Conservation (phyloP, 2,888 invertebrate genomes). For the Campoletis raptor region DNA sequence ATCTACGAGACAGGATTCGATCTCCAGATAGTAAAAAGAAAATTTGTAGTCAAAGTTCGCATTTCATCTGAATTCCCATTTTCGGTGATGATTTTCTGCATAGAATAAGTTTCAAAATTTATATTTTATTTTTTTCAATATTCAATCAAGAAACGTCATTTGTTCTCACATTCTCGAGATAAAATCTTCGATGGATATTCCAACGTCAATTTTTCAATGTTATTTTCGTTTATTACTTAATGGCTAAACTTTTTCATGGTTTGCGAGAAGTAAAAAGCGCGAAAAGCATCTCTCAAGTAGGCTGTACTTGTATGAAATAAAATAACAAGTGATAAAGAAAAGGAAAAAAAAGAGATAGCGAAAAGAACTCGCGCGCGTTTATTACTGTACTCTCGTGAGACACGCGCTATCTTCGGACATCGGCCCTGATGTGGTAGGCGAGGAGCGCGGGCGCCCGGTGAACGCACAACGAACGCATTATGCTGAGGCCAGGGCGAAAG, state of each 20-base stretch:
- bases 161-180: not conserved
- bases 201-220: not conserved
- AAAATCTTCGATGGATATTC: not conserved
- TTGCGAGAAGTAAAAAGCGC: constrained; percentile 24
- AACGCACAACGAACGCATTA: constrained; percentile 74
- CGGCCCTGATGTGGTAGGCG: constrained; percentile 63
- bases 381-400: constrained; percentile 55
- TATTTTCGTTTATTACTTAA: not conserved
- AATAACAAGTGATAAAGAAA: constrained; percentile 12
- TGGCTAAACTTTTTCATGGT: not conserved
- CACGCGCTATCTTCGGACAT: constrained; percentile 70
- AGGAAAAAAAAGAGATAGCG: constrained; percentile 60
- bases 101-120: no score
- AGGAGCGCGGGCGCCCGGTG: constrained; percentile 62
- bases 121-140: no score
- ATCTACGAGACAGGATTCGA: not conserved
- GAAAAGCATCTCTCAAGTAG: constrained; percentile 46
- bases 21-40: not conserved
- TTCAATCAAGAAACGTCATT: not conserved
- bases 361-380: constrained; percentile 27
- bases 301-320: constrained; percentile 30
- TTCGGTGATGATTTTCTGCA: no score
- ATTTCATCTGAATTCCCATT: no score
- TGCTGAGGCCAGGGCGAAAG: constrained; percentile 68
- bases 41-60: not conserved